phyloP scores from a whole-genome alignment of 2,113 vertebrate genomes.

The Bos taurus region DNA sequence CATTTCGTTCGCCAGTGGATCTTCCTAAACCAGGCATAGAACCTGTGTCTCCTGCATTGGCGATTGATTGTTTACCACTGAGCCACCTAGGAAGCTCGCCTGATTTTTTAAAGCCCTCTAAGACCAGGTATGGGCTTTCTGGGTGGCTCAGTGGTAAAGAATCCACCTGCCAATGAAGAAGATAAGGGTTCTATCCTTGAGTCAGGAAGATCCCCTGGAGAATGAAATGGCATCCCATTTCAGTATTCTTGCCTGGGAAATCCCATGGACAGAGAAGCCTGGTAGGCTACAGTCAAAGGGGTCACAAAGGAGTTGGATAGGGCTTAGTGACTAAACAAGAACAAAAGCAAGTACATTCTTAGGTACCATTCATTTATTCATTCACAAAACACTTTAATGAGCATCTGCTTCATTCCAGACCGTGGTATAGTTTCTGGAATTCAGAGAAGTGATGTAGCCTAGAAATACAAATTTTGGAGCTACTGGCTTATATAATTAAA shows the following conservation, averaged over 20 bases:
- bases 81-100: neutral
- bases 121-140: neutral
- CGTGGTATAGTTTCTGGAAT: neutral
- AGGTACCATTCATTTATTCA: neutral
- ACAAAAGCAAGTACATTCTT: neutral
- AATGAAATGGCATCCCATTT: neutral
- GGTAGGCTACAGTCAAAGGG: neutral
- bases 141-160: neutral
- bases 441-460: neutral
- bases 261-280: neutral
- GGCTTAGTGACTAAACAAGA: neutral
- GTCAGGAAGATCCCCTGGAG: neutral
- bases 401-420: neutral
- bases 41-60: rapidly evolving
- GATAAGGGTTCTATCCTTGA: neutral
- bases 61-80: neutral
- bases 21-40: neutral
- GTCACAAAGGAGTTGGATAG: neutral
- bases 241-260: neutral
- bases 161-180: neutral
- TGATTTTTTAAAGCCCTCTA: neutral
- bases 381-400: neutral
- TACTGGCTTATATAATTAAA: neutral
- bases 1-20: neutral
- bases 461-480: neutral